Evolutionary conservation across 2,797 vertebrate species (phyloP), one percentile per base, ranked within the genome.

Genomic region (Thunnus albacares): DNA sequence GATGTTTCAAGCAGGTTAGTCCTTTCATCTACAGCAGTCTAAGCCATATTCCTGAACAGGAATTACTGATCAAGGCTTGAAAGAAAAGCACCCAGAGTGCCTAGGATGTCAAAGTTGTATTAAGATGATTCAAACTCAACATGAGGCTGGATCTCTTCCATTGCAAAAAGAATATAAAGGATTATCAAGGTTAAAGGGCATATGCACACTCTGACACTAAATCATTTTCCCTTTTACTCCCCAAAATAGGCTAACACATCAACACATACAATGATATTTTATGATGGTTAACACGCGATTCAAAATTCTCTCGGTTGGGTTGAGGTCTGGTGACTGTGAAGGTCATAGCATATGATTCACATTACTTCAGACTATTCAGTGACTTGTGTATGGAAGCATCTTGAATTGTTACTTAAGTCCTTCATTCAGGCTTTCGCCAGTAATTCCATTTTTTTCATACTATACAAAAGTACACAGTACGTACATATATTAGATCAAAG

Each of bases 41-140:
- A 5, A 67, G 28, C 22, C 2, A 3, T 11, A 6, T 72, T 47
- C 53, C 6, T 38, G 12, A 58, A 62, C 18, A n/a, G 52, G 13
- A 57, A 24, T 17, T 20, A 66, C 2, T 62, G 38, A 13, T 18
- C 51, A 53, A 64, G 56, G 52, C 49, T 63, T 13, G 26, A 70
- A 45, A 65, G 63, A 30, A 75, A 80, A 73, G 51, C 66, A 62
- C 43, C 59, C 43, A 62, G 49, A 78, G 14, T 52, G 12, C 14
- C 18, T 58, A 56, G 6, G 3, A 71, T 5, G 18, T 59, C 62
- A 74, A 45, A 55, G 12, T 35, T 11, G 14, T 47, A 49, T 28
- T 9, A 20, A 57, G 26, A 64, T 30, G 11, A 63, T 35, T 74
- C 47, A 80, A 62, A 73, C 53, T 49, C 15, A 13, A 43, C 13